Percentiles rank a stretch among this genome's conserved stretches.
These are phyloP conservation scores for Lagopus muta DNA, from an alignment of 2,113 vertebrate species.

Conservation along the genomic window DNA sequence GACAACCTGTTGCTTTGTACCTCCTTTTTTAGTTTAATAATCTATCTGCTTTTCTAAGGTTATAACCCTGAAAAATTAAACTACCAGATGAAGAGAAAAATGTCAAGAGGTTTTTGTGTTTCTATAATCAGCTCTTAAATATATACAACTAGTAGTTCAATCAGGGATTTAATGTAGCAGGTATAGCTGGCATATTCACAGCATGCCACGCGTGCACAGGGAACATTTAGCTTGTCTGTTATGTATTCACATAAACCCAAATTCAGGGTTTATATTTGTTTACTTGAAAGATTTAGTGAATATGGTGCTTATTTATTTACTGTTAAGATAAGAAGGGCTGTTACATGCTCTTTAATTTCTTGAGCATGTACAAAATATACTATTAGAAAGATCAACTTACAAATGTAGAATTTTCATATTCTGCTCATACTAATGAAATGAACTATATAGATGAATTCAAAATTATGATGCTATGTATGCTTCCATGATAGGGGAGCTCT, in stretches of 20 bases:
- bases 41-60: neutral
- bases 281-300: neutral
- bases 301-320: neutral
- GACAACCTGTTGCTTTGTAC: neutral
- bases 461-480: neutral
- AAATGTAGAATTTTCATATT: neutral
- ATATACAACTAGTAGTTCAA: neutral
- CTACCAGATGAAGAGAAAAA: neutral
- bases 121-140: neutral
- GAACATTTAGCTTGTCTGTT: neutral
- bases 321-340: neutral
- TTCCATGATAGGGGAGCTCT: neutral
- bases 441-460: fast-evolving
- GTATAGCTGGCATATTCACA: neutral
- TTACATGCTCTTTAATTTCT: neutral
- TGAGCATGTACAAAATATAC: neutral
- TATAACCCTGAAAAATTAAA: neutral
- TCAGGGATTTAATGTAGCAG: neutral
- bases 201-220: fast-evolving
- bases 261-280: neutral
- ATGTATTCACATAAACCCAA: neutral
- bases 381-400: neutral
- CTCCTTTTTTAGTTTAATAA: neutral
- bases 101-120: neutral
- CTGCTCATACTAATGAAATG: fast-evolving